Evolutionary conservation across 2,888 invertebrate genomes (phyloP).

Genomic region (Archips crataeganus): DNA sequence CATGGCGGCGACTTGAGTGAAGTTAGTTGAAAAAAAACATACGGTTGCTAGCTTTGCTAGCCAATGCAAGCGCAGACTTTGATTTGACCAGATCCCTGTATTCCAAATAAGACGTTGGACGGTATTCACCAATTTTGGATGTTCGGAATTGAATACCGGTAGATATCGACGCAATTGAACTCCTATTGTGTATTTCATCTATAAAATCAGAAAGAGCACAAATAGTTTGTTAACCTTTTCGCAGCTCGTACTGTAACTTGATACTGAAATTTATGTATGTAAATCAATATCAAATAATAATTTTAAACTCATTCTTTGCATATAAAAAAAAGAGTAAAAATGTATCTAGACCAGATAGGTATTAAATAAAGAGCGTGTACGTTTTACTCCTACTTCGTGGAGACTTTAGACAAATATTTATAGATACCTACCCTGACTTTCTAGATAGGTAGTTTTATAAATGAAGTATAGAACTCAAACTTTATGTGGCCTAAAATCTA

Average conservation of each 20-base stretch:
- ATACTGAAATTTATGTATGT: no score
- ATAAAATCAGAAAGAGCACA: background rate
- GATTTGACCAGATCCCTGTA: conserved; percentile 53
- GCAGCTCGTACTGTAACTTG: no score
- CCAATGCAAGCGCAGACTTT: conserved; percentile 49
- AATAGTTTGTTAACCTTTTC: background rate
- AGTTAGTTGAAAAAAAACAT: conserved; percentile 55
- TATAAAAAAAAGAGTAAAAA: no score
- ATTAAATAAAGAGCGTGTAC: no score
- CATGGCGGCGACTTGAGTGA: conserved; percentile 59
- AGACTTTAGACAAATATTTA: no score
- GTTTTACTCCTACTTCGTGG: no score
- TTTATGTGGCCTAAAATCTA: background rate
- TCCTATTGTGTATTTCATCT: background rate
- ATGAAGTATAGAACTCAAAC: no score
- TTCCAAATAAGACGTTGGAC: conserved; percentile 48
- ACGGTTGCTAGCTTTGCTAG: conserved; percentile 51
- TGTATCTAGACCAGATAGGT: no score
- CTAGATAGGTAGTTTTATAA: no score
- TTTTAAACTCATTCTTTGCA: no score
- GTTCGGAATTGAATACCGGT: conserved; percentile 9
- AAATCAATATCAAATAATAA: no score
- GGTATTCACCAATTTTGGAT: conserved; percentile 29
- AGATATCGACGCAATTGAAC: conserved; percentile 8
- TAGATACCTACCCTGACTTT: no score